Base-by-base conservation (phyloP, 2,113 vertebrate species). In the Asarcornis scutulata region DNA sequence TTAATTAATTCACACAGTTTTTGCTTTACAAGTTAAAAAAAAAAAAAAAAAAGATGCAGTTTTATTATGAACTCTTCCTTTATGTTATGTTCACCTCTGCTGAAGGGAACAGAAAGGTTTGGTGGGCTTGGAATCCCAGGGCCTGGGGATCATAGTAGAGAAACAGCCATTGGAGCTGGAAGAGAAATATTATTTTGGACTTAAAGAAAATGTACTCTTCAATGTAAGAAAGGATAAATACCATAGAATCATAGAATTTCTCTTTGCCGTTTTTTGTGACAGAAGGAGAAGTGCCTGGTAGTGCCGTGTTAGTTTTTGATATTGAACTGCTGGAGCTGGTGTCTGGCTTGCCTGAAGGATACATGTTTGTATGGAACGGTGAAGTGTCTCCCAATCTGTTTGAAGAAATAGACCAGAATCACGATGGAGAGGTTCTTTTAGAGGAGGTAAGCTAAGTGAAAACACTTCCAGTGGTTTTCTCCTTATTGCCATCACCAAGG, bases 291-390 rank as follows among this genome's bases (percentile, higher is more conserved):
- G 99, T 99, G 17, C 99, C 99, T 1, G 99, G 99, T 36, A 99
- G 99, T 22, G 99, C 99, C 0, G 99, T 99, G 44, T 94, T 99
- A 85, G 97, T 99, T 88, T 99, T 99, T 1, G 98, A 99, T 89
- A 98, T 99, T 0, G 99, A 99, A 91, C 93, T 99, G 95, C 86
- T 99, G 17, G 98, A 99, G 9, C 86, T 99, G 80, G 99, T 99
- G 95, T 98, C 99, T 2, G 99, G 99, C 48, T 98, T 99, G 74
- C 99, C 99, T 0, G 99, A 99, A 40, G 99, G 99, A 25, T 99
- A 99, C 98, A 99, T 99, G 99, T 99, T 99, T 89, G 96, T 99
- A 40, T 99, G 99, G 99, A 99, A 99, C 1, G 97, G 97, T 0
- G 98, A 99, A 7, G 99, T 99, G 34, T 98, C 99, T 8, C 98